A percentile compares a stretch with the other conserved stretches of the same genome.
phyloP scores from a whole-genome alignment of 2,888 invertebrate species.

The Conomelus anceps region DNA sequence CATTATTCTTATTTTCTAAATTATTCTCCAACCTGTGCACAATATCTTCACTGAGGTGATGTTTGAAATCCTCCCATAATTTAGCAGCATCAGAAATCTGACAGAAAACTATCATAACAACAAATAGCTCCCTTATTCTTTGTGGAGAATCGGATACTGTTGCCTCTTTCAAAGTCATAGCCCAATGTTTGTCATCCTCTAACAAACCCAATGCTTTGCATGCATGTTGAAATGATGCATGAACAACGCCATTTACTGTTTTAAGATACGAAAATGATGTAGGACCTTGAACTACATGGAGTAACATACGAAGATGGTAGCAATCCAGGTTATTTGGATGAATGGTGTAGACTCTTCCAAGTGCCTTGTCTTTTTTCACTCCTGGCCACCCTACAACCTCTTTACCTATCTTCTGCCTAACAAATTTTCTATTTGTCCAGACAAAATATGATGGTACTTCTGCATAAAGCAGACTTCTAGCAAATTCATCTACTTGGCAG shows the following conservation, averaged over 20 bases:
- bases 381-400: slow-evolving; percentile 29
- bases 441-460: slow-evolving; percentile 37
- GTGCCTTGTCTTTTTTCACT: slow-evolving; percentile 30
- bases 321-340: slow-evolving; percentile 31
- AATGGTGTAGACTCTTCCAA: slow-evolving; percentile 34
- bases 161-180: slow-evolving; percentile 36
- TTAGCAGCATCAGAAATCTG: background rate
- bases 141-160: slow-evolving; percentile 13
- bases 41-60: no score
- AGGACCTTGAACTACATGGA: slow-evolving; percentile 33
- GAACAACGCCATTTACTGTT: slow-evolving; percentile 32
- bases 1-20: no score
- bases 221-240: slow-evolving; percentile 31
- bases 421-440: slow-evolving; percentile 21
- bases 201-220: slow-evolving; percentile 36
- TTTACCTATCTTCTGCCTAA: no score
- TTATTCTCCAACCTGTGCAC: no score
- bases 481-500: background rate
- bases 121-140: background rate
- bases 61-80: background rate
- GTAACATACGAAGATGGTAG: slow-evolving; percentile 33
- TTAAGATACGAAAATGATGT: slow-evolving; percentile 32
- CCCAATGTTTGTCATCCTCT: slow-evolving; percentile 39
- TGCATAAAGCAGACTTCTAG: slow-evolving; percentile 33
- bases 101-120: slow-evolving; percentile 2